Evolutionary conservation across 2,888 invertebrate genomes (phyloP).

Genomic region (Coleophora flavipennella): DNA sequence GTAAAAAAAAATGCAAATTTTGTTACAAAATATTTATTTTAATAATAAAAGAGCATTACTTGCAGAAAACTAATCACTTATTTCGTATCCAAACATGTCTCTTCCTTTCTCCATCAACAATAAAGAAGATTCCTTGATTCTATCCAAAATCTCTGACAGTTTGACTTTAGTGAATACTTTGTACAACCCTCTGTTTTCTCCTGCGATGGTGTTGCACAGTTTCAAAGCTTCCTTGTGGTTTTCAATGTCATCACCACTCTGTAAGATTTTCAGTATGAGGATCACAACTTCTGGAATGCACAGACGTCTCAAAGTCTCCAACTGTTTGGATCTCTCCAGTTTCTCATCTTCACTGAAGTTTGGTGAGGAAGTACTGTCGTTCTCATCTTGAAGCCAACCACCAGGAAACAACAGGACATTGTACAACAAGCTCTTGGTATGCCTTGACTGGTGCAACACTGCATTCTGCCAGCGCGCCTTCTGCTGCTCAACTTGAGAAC

Average conservation of each 20-base stretch:
- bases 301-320: constrained; percentile 81
- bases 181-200: constrained; percentile 85
- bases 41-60: constrained; percentile 19
- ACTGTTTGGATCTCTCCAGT: constrained; percentile 76
- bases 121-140: constrained; percentile 85
- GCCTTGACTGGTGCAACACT: constrained; percentile 80
- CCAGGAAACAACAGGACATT: constrained; percentile 92
- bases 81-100: constrained; percentile 87
- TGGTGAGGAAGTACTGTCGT: constrained; percentile 58
- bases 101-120: constrained; percentile 80
- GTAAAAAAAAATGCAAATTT: constrained; percentile 24
- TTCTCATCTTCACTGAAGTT: constrained; percentile 59
- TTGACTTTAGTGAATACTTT: constrained; percentile 86
- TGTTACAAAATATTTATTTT: constrained; percentile 42
- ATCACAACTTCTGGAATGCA: constrained; percentile 89
- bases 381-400: constrained; percentile 89
- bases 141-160: constrained; percentile 81
- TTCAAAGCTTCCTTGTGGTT: constrained; percentile 79
- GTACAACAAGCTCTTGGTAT: constrained; percentile 84
- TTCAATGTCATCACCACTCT: constrained; percentile 81
- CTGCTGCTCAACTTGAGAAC: constrained; percentile 85
- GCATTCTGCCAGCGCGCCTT: constrained; percentile 82
- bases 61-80: constrained; percentile 31
- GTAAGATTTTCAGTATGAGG: constrained; percentile 84
- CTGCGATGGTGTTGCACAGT: constrained; percentile 84